Evolutionary conservation across 2,113 vertebrate species (phyloP).

Genomic region (Camelus dromedarius): DNA sequence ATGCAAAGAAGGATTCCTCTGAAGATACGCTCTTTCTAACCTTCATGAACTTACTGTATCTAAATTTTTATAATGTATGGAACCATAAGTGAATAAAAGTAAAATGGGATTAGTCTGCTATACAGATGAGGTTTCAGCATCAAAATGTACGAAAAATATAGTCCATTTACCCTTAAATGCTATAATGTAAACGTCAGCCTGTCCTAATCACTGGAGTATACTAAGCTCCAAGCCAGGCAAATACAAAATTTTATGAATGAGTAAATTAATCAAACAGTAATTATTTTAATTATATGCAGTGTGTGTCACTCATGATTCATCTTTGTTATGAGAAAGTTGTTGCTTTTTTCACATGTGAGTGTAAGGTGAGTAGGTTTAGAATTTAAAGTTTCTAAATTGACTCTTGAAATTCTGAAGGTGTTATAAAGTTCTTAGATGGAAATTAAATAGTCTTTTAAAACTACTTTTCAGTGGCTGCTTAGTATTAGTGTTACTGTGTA

Average conservation of each 20-base stretch:
- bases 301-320: not conserved
- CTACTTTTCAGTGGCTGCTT: not conserved
- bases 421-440: not conserved
- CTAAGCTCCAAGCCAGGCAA: not conserved
- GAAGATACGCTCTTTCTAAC: not conserved
- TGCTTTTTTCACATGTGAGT: not conserved
- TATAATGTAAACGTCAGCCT: conserved; percentile 1
- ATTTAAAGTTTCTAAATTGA: not conserved
- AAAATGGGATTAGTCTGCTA: not conserved
- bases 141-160: not conserved
- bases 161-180: not conserved
- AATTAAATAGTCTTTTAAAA: conserved; percentile 21
- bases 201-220: not conserved
- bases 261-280: not conserved
- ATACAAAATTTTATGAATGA: conserved; percentile 6
- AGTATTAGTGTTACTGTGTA: not conserved
- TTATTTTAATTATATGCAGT: not conserved
- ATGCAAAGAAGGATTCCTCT: not conserved
- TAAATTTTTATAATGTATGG: not conserved
- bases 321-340: not conserved
- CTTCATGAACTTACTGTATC: not conserved
- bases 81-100: conserved; percentile 1
- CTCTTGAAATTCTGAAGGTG: not conserved
- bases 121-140: not conserved
- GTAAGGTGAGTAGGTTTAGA: not conserved